Evolutionary conservation across 2,113 vertebrate species (phyloP), one percentile per base, ranked within the genome.

Genomic region (Psammodynastes pulverulentus): DNA sequence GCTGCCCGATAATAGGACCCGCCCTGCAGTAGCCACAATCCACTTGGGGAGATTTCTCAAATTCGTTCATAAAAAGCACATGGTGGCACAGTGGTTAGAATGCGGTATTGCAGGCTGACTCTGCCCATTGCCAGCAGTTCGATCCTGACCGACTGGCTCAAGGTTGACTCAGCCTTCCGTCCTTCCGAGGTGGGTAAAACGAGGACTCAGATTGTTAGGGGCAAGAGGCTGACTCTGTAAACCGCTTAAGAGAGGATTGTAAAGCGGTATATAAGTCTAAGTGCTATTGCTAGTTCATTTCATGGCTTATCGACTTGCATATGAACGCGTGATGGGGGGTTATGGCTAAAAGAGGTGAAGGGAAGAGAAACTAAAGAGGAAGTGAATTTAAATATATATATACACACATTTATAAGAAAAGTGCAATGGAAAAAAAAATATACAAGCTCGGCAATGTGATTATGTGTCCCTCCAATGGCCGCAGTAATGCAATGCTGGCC

Each of bases 371-470:
- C 19, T 91, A 87, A 43, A 92, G 95, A 54, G 91, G 34, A 49
- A 95, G 93, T 95, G 94, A 95, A 96, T 8, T n/a, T n/a, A n/a
- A n/a, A 96, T 95, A 29, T 12, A 58, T 26, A 58, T 1, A 58
- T 26, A 10, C 6, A 23, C 7, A 1, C 26, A 26, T 26, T 3
- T 26, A 12, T 12, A 58, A 58, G 54, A 26, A 95, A 93, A 95
- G 58, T 91, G 84, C 34, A 51, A 39, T 6, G n/a, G 2, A 39
- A 79, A 26, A 45, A 95, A 91, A 95, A 67, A 21, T 45, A 95
- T 90, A 94, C 92, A 96, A 96, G 95, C 92, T 92, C 94, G 90
- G 91, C 92, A 94, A 95, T 93, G 87, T 39, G 95, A 96, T 97
- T 93, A 96, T 51, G 94, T 91, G 94, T 92, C 94, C 93, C 93